Evolutionary conservation across 2,888 invertebrate genomes (phyloP), one percentile per base, ranked within the genome.

Genomic region (Patella ulyssiponensis): DNA sequence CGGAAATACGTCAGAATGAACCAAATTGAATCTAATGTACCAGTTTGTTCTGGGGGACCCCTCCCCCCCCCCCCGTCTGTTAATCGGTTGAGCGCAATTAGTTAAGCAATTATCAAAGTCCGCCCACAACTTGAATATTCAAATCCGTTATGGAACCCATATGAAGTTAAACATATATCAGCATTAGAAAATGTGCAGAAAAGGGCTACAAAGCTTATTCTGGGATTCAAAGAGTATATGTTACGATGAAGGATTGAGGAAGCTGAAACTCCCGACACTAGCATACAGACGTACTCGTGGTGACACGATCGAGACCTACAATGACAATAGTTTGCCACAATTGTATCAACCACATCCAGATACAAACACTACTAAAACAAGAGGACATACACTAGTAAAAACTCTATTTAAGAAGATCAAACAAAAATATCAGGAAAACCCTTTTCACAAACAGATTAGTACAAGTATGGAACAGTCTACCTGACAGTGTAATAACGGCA

Each of bases 81-180:
- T 27, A 27, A 27, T 27, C 27, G 27, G 27, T 27, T 27, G 27
- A 27, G 27, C 27, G 27, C 27, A 27, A 27, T 27, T 27, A 27
- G 27, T 27, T 27, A 27, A 27, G 27, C 27, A 27, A 27, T 27
- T 27, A 27, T 27, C 27, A 27, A 27, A 27, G 70, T 71, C 5
- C 0, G 78, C 14, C 79, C 80, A n/a, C 74, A 76, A 23, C 69
- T 80, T 15, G 80, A 78, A 69, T 80, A 71, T 56, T 52, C 74
- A 9, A 79, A 74, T 69, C 52, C 58, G 3, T 74, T 71, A 3
- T 79, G 78, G 78, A 51, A 23, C 15, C 76, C 80, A 14, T 53
- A 56, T 1, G 15, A 33, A 23, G 20, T 33, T 74, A 78, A 77
- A 71, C 70, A 76, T 51, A 72, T 71, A 51, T 53, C 75, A n/a